These are phyloP conservation scores for Oryzias javanicus DNA, from an alignment of 2,113 vertebrate genomes.

Conservation along the genomic window DNA sequence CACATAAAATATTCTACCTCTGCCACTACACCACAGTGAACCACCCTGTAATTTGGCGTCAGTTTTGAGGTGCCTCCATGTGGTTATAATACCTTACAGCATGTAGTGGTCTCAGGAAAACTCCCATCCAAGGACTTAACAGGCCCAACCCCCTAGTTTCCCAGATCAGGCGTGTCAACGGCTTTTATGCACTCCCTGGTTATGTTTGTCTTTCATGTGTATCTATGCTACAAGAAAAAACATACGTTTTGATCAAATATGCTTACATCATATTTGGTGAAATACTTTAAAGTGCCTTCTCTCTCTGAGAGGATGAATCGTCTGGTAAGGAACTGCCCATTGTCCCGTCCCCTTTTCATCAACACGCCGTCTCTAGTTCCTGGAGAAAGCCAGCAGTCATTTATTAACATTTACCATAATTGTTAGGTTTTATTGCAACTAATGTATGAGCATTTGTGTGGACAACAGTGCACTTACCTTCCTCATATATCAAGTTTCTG, in stretches of 20 bases:
- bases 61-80: too few relatives aligned
- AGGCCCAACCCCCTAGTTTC: too few relatives aligned
- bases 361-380: constrained; percentile 81
- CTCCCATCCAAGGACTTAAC: too few relatives aligned
- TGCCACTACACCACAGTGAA: too few relatives aligned
- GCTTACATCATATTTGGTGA: constrained; percentile 87
- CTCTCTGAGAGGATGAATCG: constrained; percentile 85
- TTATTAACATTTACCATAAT: neutral
- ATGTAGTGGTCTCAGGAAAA: too few relatives aligned
- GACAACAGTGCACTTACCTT: constrained; percentile 67
- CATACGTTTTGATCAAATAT: neutral
- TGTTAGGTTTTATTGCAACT: neutral
- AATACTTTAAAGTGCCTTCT: constrained; percentile 88
- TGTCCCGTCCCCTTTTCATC: constrained; percentile 89
- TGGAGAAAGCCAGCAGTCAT: constrained; percentile 52
- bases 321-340: constrained; percentile 83
- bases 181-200: too few relatives aligned
- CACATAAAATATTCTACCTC: too few relatives aligned
- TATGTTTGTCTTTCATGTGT: too few relatives aligned
- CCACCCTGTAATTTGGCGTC: too few relatives aligned
- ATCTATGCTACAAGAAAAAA: neutral
- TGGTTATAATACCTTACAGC: too few relatives aligned
- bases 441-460: neutral
- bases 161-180: too few relatives aligned
- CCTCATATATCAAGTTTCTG: constrained; percentile 72